Conservation (phyloP, 2,797 vertebrate species). For the Schizopygopsis malacanthus region DNA sequence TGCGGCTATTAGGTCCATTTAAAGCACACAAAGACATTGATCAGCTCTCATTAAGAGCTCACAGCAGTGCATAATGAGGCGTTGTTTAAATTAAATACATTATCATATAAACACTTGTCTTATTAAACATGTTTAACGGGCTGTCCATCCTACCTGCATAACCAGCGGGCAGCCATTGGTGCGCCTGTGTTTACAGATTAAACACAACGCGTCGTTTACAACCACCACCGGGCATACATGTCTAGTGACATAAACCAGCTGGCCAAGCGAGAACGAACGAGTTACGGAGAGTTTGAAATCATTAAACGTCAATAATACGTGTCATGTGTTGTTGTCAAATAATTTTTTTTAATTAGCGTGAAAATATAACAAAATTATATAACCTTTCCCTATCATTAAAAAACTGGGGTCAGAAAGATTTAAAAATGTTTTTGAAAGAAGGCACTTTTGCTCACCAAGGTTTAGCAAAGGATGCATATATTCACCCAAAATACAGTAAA, state of each 20-base stretch:
- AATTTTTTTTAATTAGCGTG: neutral
- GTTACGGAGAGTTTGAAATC: neutral
- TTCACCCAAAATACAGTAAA: neutral
- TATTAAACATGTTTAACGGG: constrained; percentile 20
- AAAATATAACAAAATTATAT: neutral
- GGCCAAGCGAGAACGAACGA: neutral
- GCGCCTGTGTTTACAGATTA: constrained; percentile 44
- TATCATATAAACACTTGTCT: neutral
- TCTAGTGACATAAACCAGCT: neutral
- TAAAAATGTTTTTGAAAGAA: neutral
- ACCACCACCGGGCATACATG: constrained; percentile 45
- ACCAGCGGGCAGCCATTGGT: constrained; percentile 83
- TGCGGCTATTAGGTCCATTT: neutral
- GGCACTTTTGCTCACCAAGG: neutral
- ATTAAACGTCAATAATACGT: neutral
- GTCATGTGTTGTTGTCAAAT: no score
- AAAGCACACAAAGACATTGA: constrained; percentile 19
- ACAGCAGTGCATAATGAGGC: neutral
- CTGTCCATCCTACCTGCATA: constrained; percentile 80
- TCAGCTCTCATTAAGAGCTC: neutral
- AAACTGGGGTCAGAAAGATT: no score
- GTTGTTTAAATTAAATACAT: neutral
- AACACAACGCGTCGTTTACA: constrained; percentile 46
- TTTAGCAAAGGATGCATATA: neutral
- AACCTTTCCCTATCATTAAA: neutral